Conservation (phyloP, 2,797 vertebrate species). For the Echiichthys vipera region DNA sequence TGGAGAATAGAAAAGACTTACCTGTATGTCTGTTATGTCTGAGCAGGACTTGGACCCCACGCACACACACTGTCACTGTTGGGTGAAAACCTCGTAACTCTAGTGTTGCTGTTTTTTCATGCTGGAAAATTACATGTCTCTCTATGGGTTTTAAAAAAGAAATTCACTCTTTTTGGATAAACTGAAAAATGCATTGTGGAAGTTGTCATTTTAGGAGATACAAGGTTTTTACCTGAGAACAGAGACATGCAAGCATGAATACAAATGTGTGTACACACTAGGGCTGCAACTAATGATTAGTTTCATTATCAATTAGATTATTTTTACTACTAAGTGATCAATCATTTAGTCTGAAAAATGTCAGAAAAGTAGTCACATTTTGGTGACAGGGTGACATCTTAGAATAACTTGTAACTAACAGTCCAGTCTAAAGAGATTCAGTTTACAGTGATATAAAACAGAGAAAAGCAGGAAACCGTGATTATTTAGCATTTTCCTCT, state of each 20-base stretch:
- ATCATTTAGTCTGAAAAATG: conserved; percentile 25
- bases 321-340: conserved; percentile 21
- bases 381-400: conserved; percentile 23
- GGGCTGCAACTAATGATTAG: conserved; percentile 50
- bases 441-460: conserved; percentile 5
- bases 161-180: conserved; percentile 32
- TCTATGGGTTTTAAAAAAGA: conserved; percentile 20
- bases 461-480: background rate
- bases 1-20: conserved; percentile 99
- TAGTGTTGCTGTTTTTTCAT: conserved; percentile 49
- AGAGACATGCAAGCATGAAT: conserved; percentile 29
- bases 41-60: conserved; percentile 79
- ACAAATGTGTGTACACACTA: conserved; percentile 29
- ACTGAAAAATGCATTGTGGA: conserved; percentile 45
- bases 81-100: conserved; percentile 52
- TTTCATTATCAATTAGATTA: conserved; percentile 25
- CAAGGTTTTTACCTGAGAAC: conserved; percentile 47
- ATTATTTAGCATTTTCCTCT: background rate
- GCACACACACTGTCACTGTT: conserved; percentile 29
- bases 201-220: conserved; percentile 43
- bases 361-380: conserved; percentile 27
- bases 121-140: conserved; percentile 44
- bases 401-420: conserved; percentile 11
- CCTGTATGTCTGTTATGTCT: conserved; percentile 98
- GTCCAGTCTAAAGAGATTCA: conserved; percentile 40